phyloP scores from a whole-genome alignment of 2,113 vertebrate genomes.

The Halcyon malimbica region DNA sequence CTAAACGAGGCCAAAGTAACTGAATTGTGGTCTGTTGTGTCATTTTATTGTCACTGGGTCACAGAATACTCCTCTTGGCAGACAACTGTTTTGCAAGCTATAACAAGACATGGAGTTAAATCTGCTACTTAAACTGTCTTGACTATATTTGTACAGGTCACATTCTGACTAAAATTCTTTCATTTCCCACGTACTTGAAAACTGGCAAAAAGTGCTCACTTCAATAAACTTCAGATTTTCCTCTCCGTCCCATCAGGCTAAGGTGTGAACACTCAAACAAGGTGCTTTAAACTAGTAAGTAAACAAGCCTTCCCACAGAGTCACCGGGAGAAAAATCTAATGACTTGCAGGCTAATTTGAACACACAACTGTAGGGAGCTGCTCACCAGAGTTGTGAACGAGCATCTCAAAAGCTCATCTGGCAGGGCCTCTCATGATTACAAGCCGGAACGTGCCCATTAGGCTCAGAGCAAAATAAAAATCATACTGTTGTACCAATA shows the following conservation, averaged over 20 bases:
- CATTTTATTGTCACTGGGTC: background rate
- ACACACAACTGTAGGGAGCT: background rate
- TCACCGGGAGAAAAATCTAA: background rate
- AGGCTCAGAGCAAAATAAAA: constrained; percentile 23
- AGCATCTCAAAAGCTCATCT: constrained; percentile 26
- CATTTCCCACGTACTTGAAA: background rate
- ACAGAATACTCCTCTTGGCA: background rate
- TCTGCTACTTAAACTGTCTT: background rate
- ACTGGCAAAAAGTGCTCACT: background rate
- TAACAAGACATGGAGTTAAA: background rate
- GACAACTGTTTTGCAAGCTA: background rate
- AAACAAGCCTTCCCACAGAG: background rate
- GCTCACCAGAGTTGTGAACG: background rate
- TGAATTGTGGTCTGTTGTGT: background rate
- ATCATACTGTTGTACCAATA: constrained; percentile 15
- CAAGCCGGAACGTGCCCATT: background rate
- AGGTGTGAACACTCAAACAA: background rate
- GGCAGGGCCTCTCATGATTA: background rate
- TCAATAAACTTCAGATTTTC: background rate
- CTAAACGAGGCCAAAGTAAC: background rate
- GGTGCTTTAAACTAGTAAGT: background rate
- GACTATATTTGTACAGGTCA: background rate
- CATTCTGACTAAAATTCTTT: background rate
- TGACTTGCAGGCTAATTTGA: background rate
- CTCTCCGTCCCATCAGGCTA: background rate